Conservation (phyloP, 1,140 invertebrate genomes). For the Amphibalanus amphitrite region DNA sequence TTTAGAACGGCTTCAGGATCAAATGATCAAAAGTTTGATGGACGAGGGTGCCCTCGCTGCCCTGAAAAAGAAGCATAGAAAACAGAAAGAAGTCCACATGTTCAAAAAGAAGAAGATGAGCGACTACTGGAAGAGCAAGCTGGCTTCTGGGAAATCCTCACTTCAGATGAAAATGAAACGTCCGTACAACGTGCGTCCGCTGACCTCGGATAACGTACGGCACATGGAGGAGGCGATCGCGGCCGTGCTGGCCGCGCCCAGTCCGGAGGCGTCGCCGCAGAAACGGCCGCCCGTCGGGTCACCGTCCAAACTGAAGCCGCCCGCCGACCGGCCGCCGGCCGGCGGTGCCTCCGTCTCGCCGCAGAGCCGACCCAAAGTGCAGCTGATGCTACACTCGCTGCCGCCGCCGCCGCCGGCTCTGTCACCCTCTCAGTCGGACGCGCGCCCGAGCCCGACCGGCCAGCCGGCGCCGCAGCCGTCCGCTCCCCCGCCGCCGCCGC, state of each 20-base stretch:
- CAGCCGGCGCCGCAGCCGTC: no score
- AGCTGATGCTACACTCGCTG: no score
- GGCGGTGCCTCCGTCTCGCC: neutral
- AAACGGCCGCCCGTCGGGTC: no score
- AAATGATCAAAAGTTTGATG: neutral
- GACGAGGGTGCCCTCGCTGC: neutral
- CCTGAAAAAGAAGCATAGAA: neutral
- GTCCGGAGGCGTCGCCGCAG: neutral
- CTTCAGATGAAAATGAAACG: neutral
- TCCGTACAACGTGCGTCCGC: constrained; percentile 3
- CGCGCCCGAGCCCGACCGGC: no score
- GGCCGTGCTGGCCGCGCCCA: neutral
- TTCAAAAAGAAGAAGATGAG: neutral
- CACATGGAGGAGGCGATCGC: neutral
- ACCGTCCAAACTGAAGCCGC: no score
- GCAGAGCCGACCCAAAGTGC: neutral
- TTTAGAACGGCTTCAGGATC: neutral
- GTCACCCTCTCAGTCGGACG: no score
- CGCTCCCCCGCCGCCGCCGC: neutral
- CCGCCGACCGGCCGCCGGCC: no score
- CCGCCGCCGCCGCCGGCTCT: no score
- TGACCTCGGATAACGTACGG: constrained; percentile 6
- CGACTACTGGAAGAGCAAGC: neutral
- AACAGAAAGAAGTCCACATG: neutral
- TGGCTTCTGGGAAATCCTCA: neutral